Evolutionary conservation across 1,140 invertebrate species (phyloP), one percentile per base, ranked within the genome.

Genomic region (Aricia agestis): DNA sequence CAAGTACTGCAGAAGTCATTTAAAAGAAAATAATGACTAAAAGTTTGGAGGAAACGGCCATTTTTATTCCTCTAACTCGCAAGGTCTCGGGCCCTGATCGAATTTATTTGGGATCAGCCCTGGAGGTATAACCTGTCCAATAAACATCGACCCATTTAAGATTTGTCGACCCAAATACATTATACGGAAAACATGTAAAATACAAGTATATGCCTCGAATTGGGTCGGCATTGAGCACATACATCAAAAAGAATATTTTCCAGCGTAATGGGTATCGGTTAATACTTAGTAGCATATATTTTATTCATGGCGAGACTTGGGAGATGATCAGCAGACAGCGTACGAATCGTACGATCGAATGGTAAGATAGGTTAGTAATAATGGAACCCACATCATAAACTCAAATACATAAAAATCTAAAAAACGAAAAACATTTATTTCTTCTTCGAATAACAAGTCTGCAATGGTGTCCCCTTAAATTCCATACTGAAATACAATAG

Each of bases 21-120:
- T 13, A 52, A 52, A 52, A 52, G 45, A 52, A 15, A 52, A 52
- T 52, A 52, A 52, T 52, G 45, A 52, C 11, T 2, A 15, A 52
- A 52, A 52, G 45, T 52, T 52, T 15, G 10, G 10, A 52, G 45
- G 45, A 52, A 52, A 52, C 45, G 45, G 45, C 45, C 11, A 52
- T 52, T 52, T 52, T 52, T 52, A 19, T 63, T 63, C 59, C 19
- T 63, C 59, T 6, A 63, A 63, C 59, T 63, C 7, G 59, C 19
- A 63, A 19, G 18, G 17, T 63, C 19, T 63, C 59, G 17, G 19
- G 10, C 5, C 59, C 18, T 63, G 59, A 63, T 63, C 17, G 18
- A 63, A 63, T 63, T 11, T 63, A 63, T 63, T 6, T 63, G 41
- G 7, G 11, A 19, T 7, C 45, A 52, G 45, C 11, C 45, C 45